phyloP scores from a whole-genome alignment of 2,888 invertebrate species.

The Fragum sueziense region DNA sequence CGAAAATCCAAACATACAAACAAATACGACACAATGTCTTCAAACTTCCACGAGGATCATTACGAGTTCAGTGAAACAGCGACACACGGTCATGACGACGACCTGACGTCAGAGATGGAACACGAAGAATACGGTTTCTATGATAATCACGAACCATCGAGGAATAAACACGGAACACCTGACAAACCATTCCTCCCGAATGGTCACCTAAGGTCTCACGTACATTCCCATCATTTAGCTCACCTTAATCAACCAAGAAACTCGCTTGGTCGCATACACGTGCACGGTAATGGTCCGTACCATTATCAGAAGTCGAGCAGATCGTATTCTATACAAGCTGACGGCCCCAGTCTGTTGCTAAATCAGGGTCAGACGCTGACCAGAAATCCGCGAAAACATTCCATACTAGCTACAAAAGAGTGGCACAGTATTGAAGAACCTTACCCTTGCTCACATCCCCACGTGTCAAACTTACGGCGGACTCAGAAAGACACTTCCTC shows the following conservation, averaged over 20 bases:
- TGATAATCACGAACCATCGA: conserved; percentile 24
- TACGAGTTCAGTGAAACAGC: conserved; percentile 76
- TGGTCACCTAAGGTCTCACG: conserved; percentile 32
- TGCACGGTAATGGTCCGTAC: conserved; percentile 21
- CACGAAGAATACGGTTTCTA: conserved; percentile 52
- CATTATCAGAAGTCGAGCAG: conserved; percentile 39
- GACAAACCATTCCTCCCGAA: conserved; percentile 37
- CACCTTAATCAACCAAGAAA: conserved; percentile 35
- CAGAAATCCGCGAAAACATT: conserved; percentile 33
- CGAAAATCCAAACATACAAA: conserved; percentile 58
- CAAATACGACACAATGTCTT: conserved; percentile 77
- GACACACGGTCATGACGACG: conserved; percentile 72
- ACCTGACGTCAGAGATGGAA: conserved; percentile 56
- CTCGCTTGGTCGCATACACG: conserved; percentile 44
- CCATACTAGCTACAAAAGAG: conserved; percentile 20
- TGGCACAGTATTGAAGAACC: conserved; percentile 19
- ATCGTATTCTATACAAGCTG: conserved; percentile 54
- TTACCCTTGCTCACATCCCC: not conserved
- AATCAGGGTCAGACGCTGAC: conserved; percentile 45
- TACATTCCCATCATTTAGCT: conserved; percentile 32
- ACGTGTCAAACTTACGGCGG: conserved; percentile 6
- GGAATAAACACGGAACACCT: conserved; percentile 8
- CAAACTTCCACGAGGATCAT: conserved; percentile 73
- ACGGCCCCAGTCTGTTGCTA: conserved; percentile 38
- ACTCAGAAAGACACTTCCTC: conserved; percentile 10